Conservation (phyloP, 2,888 invertebrate species). For the Netelia fuscicornis region DNA sequence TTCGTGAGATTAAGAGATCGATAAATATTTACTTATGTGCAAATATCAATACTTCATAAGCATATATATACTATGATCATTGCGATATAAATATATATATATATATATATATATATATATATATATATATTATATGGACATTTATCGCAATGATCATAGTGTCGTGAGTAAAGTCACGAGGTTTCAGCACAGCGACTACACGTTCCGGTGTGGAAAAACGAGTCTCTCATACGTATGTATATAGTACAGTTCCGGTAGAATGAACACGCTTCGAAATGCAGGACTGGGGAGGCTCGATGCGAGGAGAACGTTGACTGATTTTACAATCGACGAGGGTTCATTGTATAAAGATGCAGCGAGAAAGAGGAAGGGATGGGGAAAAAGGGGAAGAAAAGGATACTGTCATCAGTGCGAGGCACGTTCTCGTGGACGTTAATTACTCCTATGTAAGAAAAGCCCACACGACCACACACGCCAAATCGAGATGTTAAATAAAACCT, state of each 20-base stretch:
- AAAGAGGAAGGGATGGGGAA: conserved; percentile 16
- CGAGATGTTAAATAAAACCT: conserved; percentile 26
- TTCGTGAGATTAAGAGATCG: neutral
- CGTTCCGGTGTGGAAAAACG: conserved; percentile 67
- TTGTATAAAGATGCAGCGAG: conserved; percentile 13
- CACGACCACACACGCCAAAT: conserved; percentile 48
- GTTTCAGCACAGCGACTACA: conserved; percentile 38
- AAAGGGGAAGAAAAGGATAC: conserved; percentile 46
- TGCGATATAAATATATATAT: neutral
- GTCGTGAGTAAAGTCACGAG: conserved; percentile 14
- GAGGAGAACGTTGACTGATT: conserved; percentile 66
- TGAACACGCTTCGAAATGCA: conserved; percentile 61
- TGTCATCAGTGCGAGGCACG: conserved; percentile 61
- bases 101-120: neutral
- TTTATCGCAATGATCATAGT: neutral
- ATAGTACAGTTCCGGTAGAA: conserved; percentile 65
- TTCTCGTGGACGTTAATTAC: conserved; percentile 66
- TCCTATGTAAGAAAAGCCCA: conserved; percentile 50
- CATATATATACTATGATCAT: too few relatives aligned
- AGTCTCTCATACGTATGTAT: conserved; percentile 47
- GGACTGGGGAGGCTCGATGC: conserved; percentile 26
- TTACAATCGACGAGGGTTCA: conserved; percentile 60
- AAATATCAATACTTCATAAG: conserved; percentile 6
- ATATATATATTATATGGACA: neutral
- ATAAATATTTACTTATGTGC: neutral